These are phyloP conservation scores for Lepetodrilus schrolli DNA, from an alignment of 2,888 invertebrate species.

Conservation along the genomic window DNA sequence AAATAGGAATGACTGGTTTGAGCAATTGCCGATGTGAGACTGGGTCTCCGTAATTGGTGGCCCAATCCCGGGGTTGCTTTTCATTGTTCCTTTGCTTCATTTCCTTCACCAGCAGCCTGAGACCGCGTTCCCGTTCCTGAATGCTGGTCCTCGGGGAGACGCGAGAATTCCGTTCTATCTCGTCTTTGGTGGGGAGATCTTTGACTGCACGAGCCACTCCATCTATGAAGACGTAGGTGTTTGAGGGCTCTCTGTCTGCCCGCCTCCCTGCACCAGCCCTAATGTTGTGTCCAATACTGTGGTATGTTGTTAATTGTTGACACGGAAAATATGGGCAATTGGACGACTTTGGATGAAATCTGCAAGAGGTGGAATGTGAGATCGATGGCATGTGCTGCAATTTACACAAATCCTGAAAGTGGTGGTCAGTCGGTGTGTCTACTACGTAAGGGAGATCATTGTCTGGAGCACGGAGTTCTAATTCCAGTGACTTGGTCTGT, in stretches of 20 bases:
- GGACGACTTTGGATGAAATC: conserved; percentile 40
- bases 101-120: conserved; percentile 54
- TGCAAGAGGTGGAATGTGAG: conserved; percentile 35
- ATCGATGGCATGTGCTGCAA: background rate
- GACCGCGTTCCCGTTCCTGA: conserved; percentile 55
- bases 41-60: conserved; percentile 59
- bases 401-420: too few relatives aligned
- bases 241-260: conserved; percentile 35
- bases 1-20: conserved; percentile 53
- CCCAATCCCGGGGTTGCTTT: conserved; percentile 59
- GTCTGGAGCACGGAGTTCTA: conserved; percentile 40
- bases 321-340: conserved; percentile 61
- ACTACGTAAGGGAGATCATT: background rate
- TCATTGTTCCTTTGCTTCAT: conserved; percentile 57
- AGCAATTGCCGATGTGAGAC: conserved; percentile 52
- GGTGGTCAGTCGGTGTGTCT: background rate
- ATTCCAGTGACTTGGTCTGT: conserved; percentile 44
- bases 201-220: background rate
- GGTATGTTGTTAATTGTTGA: conserved; percentile 53
- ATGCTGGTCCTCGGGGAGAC: conserved; percentile 46
- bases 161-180: conserved; percentile 9
- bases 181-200: conserved; percentile 31
- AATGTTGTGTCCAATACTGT: conserved; percentile 46
- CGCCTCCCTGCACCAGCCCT: background rate
- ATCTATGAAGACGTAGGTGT: conserved; percentile 39